Evolutionary conservation across 2,888 invertebrate genomes (phyloP).

Genomic region (Ichneumoninae sp.): DNA sequence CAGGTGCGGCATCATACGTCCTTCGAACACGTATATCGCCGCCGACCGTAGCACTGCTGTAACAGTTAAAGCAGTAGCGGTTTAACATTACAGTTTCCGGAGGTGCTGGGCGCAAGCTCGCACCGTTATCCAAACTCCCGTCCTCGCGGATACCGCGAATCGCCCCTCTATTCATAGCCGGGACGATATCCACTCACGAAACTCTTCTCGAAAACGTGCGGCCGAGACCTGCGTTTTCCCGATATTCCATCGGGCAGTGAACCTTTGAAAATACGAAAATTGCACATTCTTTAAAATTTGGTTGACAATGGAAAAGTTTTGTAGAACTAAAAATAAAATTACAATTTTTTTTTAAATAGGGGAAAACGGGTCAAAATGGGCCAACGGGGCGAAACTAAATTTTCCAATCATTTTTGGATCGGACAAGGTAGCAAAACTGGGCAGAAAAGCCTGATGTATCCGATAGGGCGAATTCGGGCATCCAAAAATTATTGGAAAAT

Average conservation of each 20-base stretch:
- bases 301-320: not conserved
- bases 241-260: too few species aligned
- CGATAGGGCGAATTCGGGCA: too few species aligned
- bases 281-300: not conserved
- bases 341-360: too few species aligned
- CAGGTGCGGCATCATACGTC: conserved; percentile 53
- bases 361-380: too few species aligned
- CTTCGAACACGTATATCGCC: conserved; percentile 33
- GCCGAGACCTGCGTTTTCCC: not conserved
- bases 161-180: not conserved
- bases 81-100: conserved; percentile 22
- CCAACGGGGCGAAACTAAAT: too few species aligned
- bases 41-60: not conserved
- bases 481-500: too few species aligned
- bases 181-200: not conserved
- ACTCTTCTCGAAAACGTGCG: not conserved
- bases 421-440: too few species aligned
- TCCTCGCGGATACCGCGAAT: conserved; percentile 58
- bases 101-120: conserved; percentile 74
- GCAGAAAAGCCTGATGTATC: too few species aligned
- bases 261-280: not conserved
- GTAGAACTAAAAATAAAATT: not conserved
- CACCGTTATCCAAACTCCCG: conserved; percentile 80
- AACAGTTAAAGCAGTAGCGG: conserved; percentile 11
- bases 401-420: too few species aligned